Evolutionary conservation across 2,888 invertebrate species (phyloP), one percentile per base, ranked within the genome.

Genomic region (Maniola hyperantus): DNA sequence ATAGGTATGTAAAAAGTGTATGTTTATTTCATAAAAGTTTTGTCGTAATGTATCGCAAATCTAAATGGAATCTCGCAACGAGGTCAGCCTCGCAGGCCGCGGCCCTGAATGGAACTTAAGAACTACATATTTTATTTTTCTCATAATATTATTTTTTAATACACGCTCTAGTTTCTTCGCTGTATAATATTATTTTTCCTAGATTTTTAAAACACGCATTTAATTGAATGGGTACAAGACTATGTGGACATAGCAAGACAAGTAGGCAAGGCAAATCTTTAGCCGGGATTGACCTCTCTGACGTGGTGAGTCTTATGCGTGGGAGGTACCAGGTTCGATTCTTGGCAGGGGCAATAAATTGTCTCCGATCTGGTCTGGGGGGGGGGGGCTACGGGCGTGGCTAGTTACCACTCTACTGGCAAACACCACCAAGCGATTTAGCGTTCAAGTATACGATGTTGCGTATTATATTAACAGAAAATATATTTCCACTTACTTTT

Each of bases 61-160:
- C 63, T 33, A 55, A 55, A 64, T 64, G 64, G 55, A 64, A 48
- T 57, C 54, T 44, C 55, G 33, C 36, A 64, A 64, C 46, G 55
- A 55, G 48, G 55, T 64, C 64, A 53, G 42, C 10, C 42, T 44
- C 20, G 26, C 44, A 13, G 42, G 11, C 18, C 57, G 13, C 42
- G 58, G 26, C 26, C 15, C 44, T 58, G 33, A 55, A 55, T 55
- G 55, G 36, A 55, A 36, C 55, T 55, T 55, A 55, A 55, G 55
- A 55, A 55, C 36, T 55, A 55, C 55, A 55, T 55, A 39, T 55
- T 55, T 55, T 36, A 55, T 55, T 36, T 55, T 55, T 18, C 15
- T 55, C 36, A 18, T 55, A 36, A 55, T 39, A 54, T n/a, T 54
- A 55, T 54, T 54, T 53, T 55, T 55, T 55, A 36, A 36, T 55